These are phyloP conservation scores for Azorinus chamasolen DNA, from an alignment of 2,888 invertebrate genomes.

Conservation along the genomic window DNA sequence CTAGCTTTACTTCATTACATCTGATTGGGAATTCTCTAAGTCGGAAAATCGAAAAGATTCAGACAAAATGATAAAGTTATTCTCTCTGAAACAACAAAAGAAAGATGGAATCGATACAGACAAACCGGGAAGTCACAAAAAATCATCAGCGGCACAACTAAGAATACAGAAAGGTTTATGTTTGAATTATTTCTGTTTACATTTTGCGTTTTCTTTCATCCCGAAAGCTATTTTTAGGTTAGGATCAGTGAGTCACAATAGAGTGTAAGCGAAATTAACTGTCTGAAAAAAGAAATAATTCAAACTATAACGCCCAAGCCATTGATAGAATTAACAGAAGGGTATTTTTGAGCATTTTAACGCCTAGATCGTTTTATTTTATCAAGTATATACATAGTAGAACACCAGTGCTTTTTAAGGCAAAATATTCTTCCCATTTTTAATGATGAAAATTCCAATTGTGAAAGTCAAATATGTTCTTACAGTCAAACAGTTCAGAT, in stretches of 20 bases:
- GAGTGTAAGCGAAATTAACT: background rate
- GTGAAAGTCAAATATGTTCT: too few relatives aligned
- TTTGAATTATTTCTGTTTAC: background rate
- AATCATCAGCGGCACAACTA: constrained; percentile 98
- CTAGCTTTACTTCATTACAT: too few relatives aligned
- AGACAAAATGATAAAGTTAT: constrained; percentile 96
- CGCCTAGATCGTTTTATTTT: too few relatives aligned
- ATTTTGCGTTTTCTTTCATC: background rate
- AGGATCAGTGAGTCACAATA: background rate
- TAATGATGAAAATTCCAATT: too few relatives aligned
- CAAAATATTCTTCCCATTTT: too few relatives aligned
- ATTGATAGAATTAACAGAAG: too few relatives aligned
- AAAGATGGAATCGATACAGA: constrained; percentile 91
- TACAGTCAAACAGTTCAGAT: too few relatives aligned
- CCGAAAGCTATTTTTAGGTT: background rate
- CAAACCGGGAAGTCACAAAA: constrained; percentile 88
- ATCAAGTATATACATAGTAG: too few relatives aligned
- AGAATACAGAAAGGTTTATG: constrained; percentile 97
- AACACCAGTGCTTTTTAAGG: too few relatives aligned
- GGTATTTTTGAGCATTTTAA: too few relatives aligned
- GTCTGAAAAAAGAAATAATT: background rate
- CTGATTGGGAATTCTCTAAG: too few relatives aligned
- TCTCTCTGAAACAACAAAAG: constrained; percentile 99
- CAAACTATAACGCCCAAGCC: too few relatives aligned
- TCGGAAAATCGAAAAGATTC: background rate